Percentiles rank a stretch among this genome's conserved stretches.
These are phyloP conservation scores for Drosophila mayri DNA, from an alignment of 1,140 invertebrate species.

Conservation along the genomic window DNA sequence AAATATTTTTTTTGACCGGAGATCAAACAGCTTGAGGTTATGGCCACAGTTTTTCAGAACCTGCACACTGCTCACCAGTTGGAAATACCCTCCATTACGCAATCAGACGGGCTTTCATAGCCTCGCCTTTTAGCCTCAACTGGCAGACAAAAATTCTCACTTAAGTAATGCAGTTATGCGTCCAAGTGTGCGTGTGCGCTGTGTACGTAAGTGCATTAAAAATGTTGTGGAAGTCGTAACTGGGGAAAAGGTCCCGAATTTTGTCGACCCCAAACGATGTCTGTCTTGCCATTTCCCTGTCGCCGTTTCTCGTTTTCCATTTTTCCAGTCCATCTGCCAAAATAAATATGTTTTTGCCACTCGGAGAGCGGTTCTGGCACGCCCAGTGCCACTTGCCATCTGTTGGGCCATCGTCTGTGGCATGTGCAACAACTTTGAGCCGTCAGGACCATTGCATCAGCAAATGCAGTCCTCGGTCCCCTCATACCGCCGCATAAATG, in stretches of 20 bases:
- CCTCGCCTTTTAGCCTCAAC: conserved; percentile 13
- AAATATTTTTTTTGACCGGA: neutral
- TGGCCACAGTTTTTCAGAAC: neutral
- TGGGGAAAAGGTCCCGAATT: conserved; percentile 12
- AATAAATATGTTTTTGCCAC: conserved; percentile 61
- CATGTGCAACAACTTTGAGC: conserved; percentile 49
- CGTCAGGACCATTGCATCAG: conserved; percentile 40
- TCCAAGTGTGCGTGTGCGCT: conserved; percentile 21
- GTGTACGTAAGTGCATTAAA: conserved; percentile 59
- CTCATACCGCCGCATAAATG: conserved; percentile 34
- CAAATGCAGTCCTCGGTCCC: conserved; percentile 42
- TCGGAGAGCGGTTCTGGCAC: conserved; percentile 29
- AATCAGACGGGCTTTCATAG: conserved; percentile 21
- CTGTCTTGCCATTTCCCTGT: conserved; percentile 50
- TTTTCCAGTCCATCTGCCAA: conserved; percentile 68
- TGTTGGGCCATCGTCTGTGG: conserved; percentile 24
- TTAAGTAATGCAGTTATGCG: conserved; percentile 50
- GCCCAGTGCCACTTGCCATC: conserved; percentile 43
- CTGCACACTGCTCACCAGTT: conserved; percentile 3
- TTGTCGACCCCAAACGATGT: conserved; percentile 28
- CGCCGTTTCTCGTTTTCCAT: conserved; percentile 50
- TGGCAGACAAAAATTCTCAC: conserved; percentile 35
- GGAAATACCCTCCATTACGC: conserved; percentile 43
- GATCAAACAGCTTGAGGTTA: neutral
- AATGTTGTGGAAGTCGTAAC: conserved; percentile 44